A percentile compares a stretch with the other conserved stretches of the same genome.
Conservation (phyloP, 1,140 invertebrate genomes). For the Atta colombica region DNA sequence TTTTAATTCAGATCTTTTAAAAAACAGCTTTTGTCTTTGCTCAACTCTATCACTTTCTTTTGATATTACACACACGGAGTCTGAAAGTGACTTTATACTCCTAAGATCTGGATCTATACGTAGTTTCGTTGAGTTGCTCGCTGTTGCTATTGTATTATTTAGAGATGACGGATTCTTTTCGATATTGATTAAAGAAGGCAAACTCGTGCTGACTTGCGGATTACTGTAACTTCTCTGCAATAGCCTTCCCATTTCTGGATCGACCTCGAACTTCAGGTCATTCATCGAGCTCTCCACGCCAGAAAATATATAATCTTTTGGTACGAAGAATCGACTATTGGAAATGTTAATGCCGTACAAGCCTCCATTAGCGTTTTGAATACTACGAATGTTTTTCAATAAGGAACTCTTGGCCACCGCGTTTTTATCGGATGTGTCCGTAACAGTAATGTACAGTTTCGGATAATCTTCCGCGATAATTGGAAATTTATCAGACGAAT, state of each 20-base stretch:
- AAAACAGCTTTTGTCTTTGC: constrained; percentile 59
- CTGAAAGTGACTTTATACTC: neutral
- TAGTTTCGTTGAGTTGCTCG: neutral
- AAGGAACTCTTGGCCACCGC: constrained; percentile 55
- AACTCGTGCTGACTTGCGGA: neutral
- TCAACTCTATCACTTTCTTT: constrained; percentile 35
- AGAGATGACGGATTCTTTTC: constrained; percentile 9
- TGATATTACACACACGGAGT: neutral
- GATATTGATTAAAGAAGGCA: neutral
- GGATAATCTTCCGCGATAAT: constrained; percentile 50
- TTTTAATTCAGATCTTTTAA: constrained; percentile 65
- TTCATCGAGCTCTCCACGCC: constrained; percentile 76
- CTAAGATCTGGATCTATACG: neutral
- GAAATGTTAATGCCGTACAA: constrained; percentile 79
- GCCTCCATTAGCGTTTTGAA: constrained; percentile 70
- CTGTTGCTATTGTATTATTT: neutral
- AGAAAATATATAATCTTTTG: constrained; percentile 78
- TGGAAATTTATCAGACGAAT: neutral
- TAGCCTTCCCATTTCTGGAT: constrained; percentile 79
- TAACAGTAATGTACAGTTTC: constrained; percentile 61
- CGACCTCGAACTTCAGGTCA: constrained; percentile 80
- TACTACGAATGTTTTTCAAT: constrained; percentile 75
- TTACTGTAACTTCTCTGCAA: constrained; percentile 74
- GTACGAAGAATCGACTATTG: constrained; percentile 81
- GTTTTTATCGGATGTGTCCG: neutral